phyloP scores from a whole-genome alignment of 1,140 invertebrate species.

The Apis cerana region DNA sequence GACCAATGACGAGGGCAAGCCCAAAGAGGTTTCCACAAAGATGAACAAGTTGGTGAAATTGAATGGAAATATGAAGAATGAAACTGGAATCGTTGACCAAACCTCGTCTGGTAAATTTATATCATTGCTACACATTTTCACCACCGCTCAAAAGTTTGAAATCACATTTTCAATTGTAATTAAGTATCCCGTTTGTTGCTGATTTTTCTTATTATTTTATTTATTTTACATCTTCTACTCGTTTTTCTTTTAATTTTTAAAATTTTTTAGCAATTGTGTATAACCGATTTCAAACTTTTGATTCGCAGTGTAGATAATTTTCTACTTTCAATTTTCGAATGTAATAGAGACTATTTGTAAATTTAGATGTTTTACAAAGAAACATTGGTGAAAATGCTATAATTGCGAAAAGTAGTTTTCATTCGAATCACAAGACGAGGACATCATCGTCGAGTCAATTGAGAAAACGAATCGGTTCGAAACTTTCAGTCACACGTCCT shows the following conservation, averaged over 20 bases:
- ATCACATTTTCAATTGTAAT: too few species aligned
- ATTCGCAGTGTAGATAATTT: not conserved
- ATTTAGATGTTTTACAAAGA: slow-evolving; percentile 15
- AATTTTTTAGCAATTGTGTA: too few species aligned
- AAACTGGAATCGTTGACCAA: not conserved
- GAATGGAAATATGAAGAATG: not conserved
- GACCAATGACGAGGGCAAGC: not conserved
- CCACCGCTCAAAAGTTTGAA: too few species aligned
- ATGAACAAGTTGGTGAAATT: not conserved
- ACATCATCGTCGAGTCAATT: slow-evolving; percentile 9
- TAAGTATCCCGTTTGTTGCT: too few species aligned
- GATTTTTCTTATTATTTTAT: too few species aligned
- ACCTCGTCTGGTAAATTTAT: slow-evolving; percentile 9
- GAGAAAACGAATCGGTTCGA: slow-evolving; percentile 50
- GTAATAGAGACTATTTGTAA: not conserved
- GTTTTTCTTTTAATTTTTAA: too few species aligned
- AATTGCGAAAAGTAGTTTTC: not conserved
- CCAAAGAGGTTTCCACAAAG: not conserved
- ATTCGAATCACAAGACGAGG: slow-evolving; percentile 9
- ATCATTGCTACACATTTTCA: not conserved
- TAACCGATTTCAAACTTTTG: too few species aligned
- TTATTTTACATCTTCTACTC: too few species aligned
- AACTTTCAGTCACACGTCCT: slow-evolving; percentile 43
- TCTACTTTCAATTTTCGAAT: not conserved
- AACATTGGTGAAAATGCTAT: not conserved